These are phyloP conservation scores for Brachyrhaphis roseni DNA, from an alignment of 2,797 vertebrate genomes.

Conservation along the genomic window DNA sequence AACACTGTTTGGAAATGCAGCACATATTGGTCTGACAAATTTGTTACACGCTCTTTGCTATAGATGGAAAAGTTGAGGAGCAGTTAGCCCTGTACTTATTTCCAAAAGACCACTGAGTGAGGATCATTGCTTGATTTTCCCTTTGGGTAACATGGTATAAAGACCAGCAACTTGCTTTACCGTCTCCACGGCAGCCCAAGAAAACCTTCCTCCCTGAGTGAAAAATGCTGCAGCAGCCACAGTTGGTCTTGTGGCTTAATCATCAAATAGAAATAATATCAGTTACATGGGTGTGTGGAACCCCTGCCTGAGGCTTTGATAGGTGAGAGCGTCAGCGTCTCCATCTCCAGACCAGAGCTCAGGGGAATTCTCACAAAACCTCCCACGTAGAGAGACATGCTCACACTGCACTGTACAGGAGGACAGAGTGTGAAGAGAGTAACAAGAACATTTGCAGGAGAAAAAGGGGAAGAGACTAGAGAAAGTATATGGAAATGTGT, in stretches of 20 bases:
- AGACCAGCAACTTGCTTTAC: conserved; percentile 10
- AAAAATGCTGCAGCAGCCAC: conserved; percentile 33
- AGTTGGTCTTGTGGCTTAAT: conserved; percentile 57
- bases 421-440: conserved; percentile 35
- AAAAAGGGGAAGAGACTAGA: conserved; percentile 36
- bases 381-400: conserved; percentile 50
- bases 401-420: conserved; percentile 22
- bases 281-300: conserved; percentile 72
- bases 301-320: conserved; percentile 80
- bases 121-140: neutral
- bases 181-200: conserved; percentile 14
- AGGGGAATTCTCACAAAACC: conserved; percentile 69
- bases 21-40: neutral
- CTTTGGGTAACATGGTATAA: neutral
- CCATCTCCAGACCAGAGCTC: conserved; percentile 67
- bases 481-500: conserved; percentile 66
- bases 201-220: conserved; percentile 1
- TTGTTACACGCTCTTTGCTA: neutral
- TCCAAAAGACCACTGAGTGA: neutral
- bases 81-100: neutral
- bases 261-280: conserved; percentile 78
- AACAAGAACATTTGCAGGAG: conserved; percentile 44
- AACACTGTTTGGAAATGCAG: neutral
- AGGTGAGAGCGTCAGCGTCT: conserved; percentile 78
- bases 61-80: neutral